Evolutionary conservation across 2,888 invertebrate genomes (phyloP).

Genomic region (Abrostola tripartita): DNA sequence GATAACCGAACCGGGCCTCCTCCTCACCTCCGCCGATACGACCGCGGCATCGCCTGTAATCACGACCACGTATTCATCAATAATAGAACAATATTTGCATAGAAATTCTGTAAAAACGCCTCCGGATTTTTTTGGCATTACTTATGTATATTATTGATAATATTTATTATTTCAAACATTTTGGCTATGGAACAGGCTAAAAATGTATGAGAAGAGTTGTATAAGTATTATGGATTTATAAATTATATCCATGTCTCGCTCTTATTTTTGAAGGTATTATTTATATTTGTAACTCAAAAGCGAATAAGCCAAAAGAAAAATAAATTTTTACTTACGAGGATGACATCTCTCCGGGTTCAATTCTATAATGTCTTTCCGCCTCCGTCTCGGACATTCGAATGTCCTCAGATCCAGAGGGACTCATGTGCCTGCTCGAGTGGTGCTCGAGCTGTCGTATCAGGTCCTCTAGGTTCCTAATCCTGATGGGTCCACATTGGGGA

Average conservation of each 20-base stretch:
- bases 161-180: too few species aligned
- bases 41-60: slow-evolving; percentile 89
- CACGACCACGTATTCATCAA: slow-evolving; percentile 75
- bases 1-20: slow-evolving; percentile 53
- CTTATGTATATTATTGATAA: too few species aligned
- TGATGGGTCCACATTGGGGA: slow-evolving; percentile 93
- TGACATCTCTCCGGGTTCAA: slow-evolving; percentile 89
- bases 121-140: too few species aligned
- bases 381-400: slow-evolving; percentile 96
- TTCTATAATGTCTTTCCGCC: slow-evolving; percentile 95
- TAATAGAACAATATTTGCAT: too few species aligned
- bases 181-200: too few species aligned
- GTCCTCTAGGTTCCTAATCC: slow-evolving; percentile 97
- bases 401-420: slow-evolving; percentile 96
- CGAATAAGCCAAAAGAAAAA: neutral
- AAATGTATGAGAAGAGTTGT: too few species aligned
- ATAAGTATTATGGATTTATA: too few species aligned
- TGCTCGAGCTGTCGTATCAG: slow-evolving; percentile 96
- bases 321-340: slow-evolving; percentile 80
- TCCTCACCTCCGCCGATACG: slow-evolving; percentile 65
- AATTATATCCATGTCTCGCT: too few species aligned
- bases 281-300: too few species aligned
- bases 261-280: too few species aligned
- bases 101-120: too few species aligned
- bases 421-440: slow-evolving; percentile 95